Percentiles rank a stretch among this genome's conserved stretches.
Conservation (phyloP, 1,140 invertebrate genomes). For the Cotesia vestalis region DNA sequence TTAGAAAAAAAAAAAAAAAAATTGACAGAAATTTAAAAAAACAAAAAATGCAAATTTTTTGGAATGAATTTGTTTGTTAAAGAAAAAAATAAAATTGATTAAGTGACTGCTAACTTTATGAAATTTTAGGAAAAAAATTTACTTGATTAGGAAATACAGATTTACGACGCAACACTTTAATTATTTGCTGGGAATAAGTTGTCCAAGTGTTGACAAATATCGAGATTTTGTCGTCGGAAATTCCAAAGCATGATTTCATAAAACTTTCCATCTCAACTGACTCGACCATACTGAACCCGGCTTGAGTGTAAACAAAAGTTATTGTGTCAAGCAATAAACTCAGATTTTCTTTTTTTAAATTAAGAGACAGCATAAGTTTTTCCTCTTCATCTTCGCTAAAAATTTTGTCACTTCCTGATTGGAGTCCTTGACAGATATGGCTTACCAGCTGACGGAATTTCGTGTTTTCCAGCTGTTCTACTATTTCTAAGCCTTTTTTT, state of each 20-base stretch:
- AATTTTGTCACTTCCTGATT: conserved; percentile 45
- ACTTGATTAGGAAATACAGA: conserved; percentile 58
- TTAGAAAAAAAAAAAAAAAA: conserved; percentile 28
- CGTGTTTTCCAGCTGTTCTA: conserved; percentile 50
- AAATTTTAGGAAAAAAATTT: conserved; percentile 4
- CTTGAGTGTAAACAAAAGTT: conserved; percentile 51
- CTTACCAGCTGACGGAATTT: conserved; percentile 58
- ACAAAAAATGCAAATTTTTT: too few species aligned
- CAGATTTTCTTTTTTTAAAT: conserved; percentile 51
- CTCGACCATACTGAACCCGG: conserved; percentile 53
- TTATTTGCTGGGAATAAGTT: conserved; percentile 52
- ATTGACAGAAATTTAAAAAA: background rate
- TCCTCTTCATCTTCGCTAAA: conserved; percentile 58
- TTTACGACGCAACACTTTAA: conserved; percentile 50
- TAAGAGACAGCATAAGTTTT: conserved; percentile 55
- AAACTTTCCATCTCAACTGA: conserved; percentile 46
- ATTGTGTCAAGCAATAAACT: conserved; percentile 50
- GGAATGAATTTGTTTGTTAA: background rate
- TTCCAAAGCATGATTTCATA: conserved; percentile 51
- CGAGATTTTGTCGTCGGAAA: conserved; percentile 50
- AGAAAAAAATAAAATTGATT: background rate
- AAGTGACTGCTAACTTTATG: background rate
- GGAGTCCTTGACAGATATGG: conserved; percentile 53
- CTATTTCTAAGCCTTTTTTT: conserved; percentile 48
- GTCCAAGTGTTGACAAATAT: conserved; percentile 55